A percentile compares a stretch with the other conserved stretches of the same genome.
phyloP scores from a whole-genome alignment of 2,888 invertebrate species.

The Dynastes maya region DNA sequence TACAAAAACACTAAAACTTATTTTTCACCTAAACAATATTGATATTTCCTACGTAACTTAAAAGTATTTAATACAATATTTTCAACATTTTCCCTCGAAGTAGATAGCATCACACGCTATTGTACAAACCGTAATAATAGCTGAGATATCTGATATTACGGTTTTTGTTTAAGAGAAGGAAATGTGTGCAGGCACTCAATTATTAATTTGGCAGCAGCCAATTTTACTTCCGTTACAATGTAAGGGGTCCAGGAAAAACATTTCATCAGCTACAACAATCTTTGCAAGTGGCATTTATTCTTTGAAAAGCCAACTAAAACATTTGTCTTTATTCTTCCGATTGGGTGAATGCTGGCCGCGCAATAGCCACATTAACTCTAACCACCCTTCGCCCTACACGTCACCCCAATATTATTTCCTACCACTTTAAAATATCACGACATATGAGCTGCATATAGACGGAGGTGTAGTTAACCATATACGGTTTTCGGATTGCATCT shows the following conservation, averaged over 20 bases:
- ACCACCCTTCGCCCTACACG: conserved; percentile 55
- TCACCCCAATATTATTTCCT: conserved; percentile 67
- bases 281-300: conserved; percentile 71
- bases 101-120: neutral
- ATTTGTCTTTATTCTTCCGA: conserved; percentile 73
- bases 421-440: conserved; percentile 68
- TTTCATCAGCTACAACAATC: conserved; percentile 68
- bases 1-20: no score
- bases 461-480: conserved; percentile 54
- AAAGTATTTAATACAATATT: neutral
- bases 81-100: neutral
- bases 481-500: conserved; percentile 65
- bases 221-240: conserved; percentile 34
- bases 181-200: conserved; percentile 45
- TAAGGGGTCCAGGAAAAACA: conserved; percentile 54
- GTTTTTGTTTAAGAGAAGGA: conserved; percentile 17
- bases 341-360: conserved; percentile 63
- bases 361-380: conserved; percentile 39
- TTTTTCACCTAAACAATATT: no score
- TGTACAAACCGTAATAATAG: neutral
- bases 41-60: no score
- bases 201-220: conserved; percentile 50
- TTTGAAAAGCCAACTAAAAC: conserved; percentile 68
- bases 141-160: neutral
- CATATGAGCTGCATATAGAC: conserved; percentile 65